Conservation (phyloP, 2,113 vertebrate species). For the Propithecus coquereli region DNA sequence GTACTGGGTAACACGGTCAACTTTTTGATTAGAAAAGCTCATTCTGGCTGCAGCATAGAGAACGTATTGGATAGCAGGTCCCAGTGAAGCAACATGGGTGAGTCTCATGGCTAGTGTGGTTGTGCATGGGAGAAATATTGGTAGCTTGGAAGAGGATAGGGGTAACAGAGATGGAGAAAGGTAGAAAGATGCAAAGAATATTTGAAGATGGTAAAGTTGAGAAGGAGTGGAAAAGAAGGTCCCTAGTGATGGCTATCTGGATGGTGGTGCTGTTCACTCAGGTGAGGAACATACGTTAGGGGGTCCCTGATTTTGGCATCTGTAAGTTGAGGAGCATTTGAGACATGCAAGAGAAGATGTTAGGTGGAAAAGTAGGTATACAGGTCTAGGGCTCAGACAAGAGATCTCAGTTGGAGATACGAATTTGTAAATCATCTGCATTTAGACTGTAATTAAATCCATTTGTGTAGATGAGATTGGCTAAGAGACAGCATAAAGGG, state of each 20-base stretch:
- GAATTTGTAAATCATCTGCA: neutral
- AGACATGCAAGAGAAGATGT: neutral
- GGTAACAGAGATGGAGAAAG: neutral
- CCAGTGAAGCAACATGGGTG: accelerated
- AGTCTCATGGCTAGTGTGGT: neutral
- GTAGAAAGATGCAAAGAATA: neutral
- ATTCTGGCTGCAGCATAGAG: no score
- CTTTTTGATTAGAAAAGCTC: neutral
- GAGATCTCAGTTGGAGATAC: neutral
- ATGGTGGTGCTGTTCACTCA: accelerated
- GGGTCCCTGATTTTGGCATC: accelerated
- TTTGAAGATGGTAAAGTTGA: neutral
- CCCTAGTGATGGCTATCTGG: neutral
- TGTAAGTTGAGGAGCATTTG: neutral
- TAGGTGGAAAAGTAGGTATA: neutral
- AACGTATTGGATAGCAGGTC: neutral
- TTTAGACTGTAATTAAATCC: neutral
- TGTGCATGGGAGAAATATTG: no score
- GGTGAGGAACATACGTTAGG: accelerated
- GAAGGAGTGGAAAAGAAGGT: neutral
- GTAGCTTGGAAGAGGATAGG: neutral
- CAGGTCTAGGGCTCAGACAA: neutral
- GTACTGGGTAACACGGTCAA: accelerated
- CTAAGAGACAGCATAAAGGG: neutral
- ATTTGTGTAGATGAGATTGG: neutral